Evolutionary conservation across 1,140 invertebrate genomes (phyloP).

Genomic region (Phenacoccus solenopsis): DNA sequence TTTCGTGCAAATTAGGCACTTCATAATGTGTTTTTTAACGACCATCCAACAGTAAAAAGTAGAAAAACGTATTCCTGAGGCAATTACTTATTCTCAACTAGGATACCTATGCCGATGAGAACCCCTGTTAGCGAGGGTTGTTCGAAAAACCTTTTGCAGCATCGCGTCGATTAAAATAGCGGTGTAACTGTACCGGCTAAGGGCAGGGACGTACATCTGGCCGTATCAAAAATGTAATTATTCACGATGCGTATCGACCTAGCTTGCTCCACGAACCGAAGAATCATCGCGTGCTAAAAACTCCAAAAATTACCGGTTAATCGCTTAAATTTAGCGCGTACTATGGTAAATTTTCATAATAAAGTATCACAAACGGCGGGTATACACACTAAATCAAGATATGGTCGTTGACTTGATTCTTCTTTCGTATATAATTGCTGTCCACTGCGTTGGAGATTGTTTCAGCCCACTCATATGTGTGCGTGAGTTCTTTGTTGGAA

Average conservation of each 20-base stretch:
- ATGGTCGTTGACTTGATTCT: slow-evolving; percentile 1
- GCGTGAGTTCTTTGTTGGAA: not conserved
- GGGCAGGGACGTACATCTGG: not conserved
- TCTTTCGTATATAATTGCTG: not conserved
- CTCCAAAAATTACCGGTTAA: slow-evolving; percentile 13
- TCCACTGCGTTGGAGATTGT: not conserved
- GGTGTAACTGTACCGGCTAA: not conserved
- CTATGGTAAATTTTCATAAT: not conserved
- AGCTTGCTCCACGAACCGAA: slow-evolving; percentile 8
- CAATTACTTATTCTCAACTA: too few species aligned
- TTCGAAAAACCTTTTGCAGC: too few species aligned
- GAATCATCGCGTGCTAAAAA: slow-evolving; percentile 15
- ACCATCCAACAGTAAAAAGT: too few species aligned
- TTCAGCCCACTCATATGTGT: not conserved
- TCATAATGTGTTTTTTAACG: too few species aligned
- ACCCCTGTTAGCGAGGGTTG: too few species aligned
- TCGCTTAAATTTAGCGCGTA: slow-evolving; percentile 11
- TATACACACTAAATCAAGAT: not conserved
- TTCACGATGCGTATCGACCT: slow-evolving; percentile 12
- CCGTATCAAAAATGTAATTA: not conserved
- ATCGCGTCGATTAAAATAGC: not conserved
- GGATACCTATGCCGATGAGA: too few species aligned
- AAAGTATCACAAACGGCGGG: not conserved
- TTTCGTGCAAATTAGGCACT: too few species aligned
- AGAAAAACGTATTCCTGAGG: too few species aligned